These are phyloP conservation scores for Bryconaethiops microstoma DNA, from an alignment of 2,797 vertebrate genomes.

Conservation along the genomic window DNA sequence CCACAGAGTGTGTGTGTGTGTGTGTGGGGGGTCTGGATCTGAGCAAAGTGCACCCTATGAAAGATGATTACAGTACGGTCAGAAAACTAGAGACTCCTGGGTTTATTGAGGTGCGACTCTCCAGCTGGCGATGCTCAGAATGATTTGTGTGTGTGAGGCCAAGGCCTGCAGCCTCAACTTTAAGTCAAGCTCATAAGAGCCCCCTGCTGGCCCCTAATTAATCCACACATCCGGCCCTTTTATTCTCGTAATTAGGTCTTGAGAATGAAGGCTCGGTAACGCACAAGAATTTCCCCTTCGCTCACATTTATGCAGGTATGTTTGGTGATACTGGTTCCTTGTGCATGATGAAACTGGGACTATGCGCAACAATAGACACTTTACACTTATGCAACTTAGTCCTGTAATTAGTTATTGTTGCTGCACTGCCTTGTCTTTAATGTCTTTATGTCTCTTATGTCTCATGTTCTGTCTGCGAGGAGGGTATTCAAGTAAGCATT, in stretches of 20 bases:
- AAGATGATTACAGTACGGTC: conserved; percentile 24
- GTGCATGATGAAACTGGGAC: conserved; percentile 20
- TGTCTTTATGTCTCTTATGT: no score
- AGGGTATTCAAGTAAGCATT: no score
- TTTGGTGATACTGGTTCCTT: neutral
- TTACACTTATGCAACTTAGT: no score
- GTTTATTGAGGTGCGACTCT: conserved; percentile 19
- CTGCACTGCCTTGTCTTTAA: no score
- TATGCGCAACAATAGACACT: neutral
- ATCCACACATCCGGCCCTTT: conserved; percentile 30
- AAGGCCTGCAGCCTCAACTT: conserved; percentile 17
- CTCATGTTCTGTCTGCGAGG: no score
- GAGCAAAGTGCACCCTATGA: conserved; percentile 16
- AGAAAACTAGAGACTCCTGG: conserved; percentile 36
- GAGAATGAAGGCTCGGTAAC: conserved; percentile 31
- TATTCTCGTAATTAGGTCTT: conserved; percentile 46
- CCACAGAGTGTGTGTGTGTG: neutral
- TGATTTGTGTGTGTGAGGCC: conserved; percentile 32
- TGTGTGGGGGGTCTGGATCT: neutral
- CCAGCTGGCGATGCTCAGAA: conserved; percentile 17
- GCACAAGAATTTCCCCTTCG: conserved; percentile 34
- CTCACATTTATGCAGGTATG: conserved; percentile 29
- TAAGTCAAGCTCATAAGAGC: conserved; percentile 14
- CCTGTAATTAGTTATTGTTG: no score
- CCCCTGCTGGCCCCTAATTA: conserved; percentile 47